Conservation (phyloP, 2,113 vertebrate genomes). For the Ammodramus savannarum region DNA sequence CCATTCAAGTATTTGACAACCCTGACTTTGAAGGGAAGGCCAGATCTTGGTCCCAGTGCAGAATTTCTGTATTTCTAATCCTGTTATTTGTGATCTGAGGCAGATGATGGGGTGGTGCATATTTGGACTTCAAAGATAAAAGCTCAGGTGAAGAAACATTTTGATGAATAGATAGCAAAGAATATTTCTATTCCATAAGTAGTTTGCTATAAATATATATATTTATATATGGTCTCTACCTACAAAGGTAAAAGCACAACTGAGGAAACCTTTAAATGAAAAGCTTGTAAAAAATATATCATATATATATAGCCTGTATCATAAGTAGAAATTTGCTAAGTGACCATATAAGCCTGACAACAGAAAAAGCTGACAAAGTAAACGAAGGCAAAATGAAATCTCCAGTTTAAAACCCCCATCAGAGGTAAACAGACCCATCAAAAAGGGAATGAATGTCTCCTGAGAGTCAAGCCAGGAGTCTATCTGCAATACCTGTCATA, state of each 20-base stretch:
- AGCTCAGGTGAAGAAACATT: background rate
- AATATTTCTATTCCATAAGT: background rate
- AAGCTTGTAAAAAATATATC: background rate
- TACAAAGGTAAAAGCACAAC: background rate
- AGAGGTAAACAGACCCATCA: background rate
- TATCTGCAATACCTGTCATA: background rate
- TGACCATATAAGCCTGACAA: background rate
- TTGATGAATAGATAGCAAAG: background rate
- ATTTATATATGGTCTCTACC: background rate
- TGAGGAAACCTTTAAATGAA: background rate
- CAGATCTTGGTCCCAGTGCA: background rate
- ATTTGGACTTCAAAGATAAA: background rate
- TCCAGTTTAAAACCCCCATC: background rate
- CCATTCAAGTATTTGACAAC: background rate
- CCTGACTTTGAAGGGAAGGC: background rate
- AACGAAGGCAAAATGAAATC: background rate
- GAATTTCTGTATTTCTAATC: background rate
- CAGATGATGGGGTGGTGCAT: accelerated
- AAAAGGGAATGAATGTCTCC: background rate
- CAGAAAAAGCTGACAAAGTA: background rate
- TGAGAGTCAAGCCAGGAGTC: background rate
- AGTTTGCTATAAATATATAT: background rate
- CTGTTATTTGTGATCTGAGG: background rate
- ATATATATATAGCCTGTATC: background rate
- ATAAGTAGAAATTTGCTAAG: background rate